Percentiles rank a stretch among this genome's conserved stretches.
phyloP scores from a whole-genome alignment of 2,113 vertebrate genomes.

The Scophthalmus maximus region DNA sequence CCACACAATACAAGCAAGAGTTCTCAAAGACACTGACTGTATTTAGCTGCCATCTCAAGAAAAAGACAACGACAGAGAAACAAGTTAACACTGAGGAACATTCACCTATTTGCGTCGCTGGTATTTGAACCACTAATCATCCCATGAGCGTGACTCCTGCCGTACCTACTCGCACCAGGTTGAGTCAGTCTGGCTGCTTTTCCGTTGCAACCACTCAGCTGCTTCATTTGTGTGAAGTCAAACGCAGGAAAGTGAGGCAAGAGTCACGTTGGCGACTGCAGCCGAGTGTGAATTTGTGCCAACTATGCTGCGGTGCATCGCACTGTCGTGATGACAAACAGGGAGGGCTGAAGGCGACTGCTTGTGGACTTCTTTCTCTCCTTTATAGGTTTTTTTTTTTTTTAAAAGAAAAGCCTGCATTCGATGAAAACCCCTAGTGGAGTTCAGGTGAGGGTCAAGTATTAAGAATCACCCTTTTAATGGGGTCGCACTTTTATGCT shows the following conservation, averaged over 20 bases:
- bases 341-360: conserved; percentile 24
- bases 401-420: conserved; percentile 53
- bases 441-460: conserved; percentile 57
- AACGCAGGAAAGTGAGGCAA: conserved; percentile 8
- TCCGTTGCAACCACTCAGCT: not conserved
- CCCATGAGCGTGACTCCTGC: rapidly evolving
- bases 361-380: conserved; percentile 29
- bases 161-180: not conserved
- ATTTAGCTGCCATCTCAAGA: no score
- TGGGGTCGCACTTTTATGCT: conserved; percentile 37
- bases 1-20: no score
- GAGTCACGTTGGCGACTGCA: conserved; percentile 43
- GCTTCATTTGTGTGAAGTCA: not conserved
- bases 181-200: not conserved
- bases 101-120: no score
- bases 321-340: conserved; percentile 30
- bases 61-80: no score
- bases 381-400: conserved; percentile 45
- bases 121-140: not conserved
- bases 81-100: not conserved
- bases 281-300: conserved; percentile 34
- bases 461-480: conserved; percentile 42
- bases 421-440: conserved; percentile 25
- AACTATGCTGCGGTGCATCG: conserved; percentile 32
- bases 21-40: no score